Base-by-base conservation (phyloP, 2,113 vertebrate genomes). In the Stegastes partitus region DNA sequence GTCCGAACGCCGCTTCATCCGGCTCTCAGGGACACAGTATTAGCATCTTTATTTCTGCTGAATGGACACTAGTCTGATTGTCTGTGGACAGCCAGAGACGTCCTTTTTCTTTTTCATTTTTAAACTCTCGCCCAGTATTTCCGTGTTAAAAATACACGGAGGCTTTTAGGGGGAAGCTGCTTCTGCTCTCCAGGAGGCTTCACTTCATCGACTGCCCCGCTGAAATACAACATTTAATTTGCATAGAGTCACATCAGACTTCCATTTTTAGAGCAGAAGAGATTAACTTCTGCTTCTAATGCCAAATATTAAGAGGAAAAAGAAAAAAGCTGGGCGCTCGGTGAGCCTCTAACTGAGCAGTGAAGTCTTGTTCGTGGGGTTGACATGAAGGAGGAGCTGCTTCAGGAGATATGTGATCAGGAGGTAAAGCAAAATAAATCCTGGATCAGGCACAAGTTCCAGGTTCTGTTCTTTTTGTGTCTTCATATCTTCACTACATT, bases 1-100 rank as follows among this genome's bases (percentile, higher is more conserved):
- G 4, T 81, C 77, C 49, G 58, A 42, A 34, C 31, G 31, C 31
- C 31, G 31, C 31, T 7, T 34, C 31, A 34, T 34, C 31, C 31
- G 31, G 2, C 31, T 28, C 26, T 5, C 26, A 28, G 26, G 3
- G 5, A 5, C 26, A 28, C 2, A 28, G 2, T 5, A 28, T 28
- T 5, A 28, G 26, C 3, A 31, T 31, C 8, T 31, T 7, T 31
- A 31, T 31, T 31, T 31, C 31, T 34, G 31, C 31, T 34, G 31
- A 9, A 9, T 34, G 31, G 31, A 34, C 31, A 9, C 6, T 42
- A 42, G 11, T 42, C 14, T 42, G 39, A 39, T 8, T 47, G 4
- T 47, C 4, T 47, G 44, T 15, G 39, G 14, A 44, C 39, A 1
- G 39, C 3, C 3, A 18, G 44, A 47, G 15, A 8, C 19, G 4